Percentiles rank a stretch among this genome's conserved stretches.
phyloP scores from a whole-genome alignment of 2,888 invertebrate species.

The Sinopyrophorus schimmeli region DNA sequence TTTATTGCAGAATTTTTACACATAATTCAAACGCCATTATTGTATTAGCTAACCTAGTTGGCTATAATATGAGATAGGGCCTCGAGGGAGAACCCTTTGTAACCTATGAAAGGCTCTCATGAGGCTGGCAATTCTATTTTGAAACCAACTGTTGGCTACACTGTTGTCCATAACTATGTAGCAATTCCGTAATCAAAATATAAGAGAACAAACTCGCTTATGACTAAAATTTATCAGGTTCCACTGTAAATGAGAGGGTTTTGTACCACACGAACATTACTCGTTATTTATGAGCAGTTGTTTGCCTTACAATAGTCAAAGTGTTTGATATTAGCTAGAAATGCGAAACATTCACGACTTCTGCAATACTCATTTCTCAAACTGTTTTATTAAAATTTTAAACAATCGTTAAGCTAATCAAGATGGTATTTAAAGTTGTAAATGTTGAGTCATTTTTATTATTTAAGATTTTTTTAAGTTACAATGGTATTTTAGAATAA shows the following conservation, averaged over 20 bases:
- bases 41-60: constrained; percentile 17
- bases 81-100: constrained; percentile 18
- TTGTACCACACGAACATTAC: neutral
- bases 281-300: constrained; percentile 3
- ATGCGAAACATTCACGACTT: too few relatives aligned
- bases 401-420: too few relatives aligned
- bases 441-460: too few relatives aligned
- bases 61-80: constrained; percentile 19
- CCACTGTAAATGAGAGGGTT: neutral
- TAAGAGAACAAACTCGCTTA: too few relatives aligned
- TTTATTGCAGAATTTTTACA: constrained; percentile 5
- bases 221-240: neutral
- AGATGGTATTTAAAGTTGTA: too few relatives aligned
- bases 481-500: too few relatives aligned
- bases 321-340: too few relatives aligned
- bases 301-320: too few relatives aligned
- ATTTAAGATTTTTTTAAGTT: too few relatives aligned
- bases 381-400: too few relatives aligned
- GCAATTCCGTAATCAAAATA: too few relatives aligned
- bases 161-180: constrained; percentile 11
- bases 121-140: constrained; percentile 17
- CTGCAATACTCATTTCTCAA: too few relatives aligned
- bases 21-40: constrained; percentile 12
- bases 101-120: constrained; percentile 14
- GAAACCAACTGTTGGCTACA: constrained; percentile 16